Evolutionary conservation across 1,140 invertebrate species (phyloP).

Genomic region (Eciton burchellii): DNA sequence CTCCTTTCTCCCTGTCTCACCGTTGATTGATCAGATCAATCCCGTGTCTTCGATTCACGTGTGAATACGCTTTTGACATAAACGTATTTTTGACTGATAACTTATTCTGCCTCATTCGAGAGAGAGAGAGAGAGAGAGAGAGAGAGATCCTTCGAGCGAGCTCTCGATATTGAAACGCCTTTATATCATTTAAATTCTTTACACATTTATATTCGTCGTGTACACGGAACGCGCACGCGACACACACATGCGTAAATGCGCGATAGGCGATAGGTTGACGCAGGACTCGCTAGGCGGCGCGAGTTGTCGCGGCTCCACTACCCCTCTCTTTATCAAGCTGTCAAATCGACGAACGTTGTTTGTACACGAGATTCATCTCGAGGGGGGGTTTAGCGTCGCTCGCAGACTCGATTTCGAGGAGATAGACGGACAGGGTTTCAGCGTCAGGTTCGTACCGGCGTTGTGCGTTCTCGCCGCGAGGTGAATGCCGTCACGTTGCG

Average conservation of each 20-base stretch:
- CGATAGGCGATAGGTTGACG: neutral
- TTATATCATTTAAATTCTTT: neutral
- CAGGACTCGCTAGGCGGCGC: constrained; percentile 37
- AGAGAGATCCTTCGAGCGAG: too few relatives aligned
- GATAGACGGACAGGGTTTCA: constrained; percentile 19
- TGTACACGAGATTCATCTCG: constrained; percentile 79
- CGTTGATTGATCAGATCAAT: too few relatives aligned
- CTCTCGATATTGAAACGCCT: too few relatives aligned
- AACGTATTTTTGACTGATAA: too few relatives aligned
- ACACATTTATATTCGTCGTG: neutral
- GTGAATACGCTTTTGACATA: too few relatives aligned
- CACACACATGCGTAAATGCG: constrained; percentile 18
- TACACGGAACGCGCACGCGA: neutral
- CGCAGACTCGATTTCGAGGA: constrained; percentile 30
- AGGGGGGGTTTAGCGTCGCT: constrained; percentile 43
- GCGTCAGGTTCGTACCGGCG: constrained; percentile 67
- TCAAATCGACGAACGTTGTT: constrained; percentile 79
- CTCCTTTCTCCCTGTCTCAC: too few relatives aligned
- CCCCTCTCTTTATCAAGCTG: constrained; percentile 70
- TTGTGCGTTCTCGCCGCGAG: neutral
- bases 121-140: too few relatives aligned
- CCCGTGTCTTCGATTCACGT: too few relatives aligned
- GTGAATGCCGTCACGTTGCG: neutral
- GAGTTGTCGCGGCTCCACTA: constrained; percentile 33
- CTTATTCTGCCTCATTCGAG: too few relatives aligned